Percentiles rank a stretch among this genome's conserved stretches.
Evolutionary conservation across 1,140 invertebrate genomes (phyloP).

Genomic region (Protaetia brevitarsis): DNA sequence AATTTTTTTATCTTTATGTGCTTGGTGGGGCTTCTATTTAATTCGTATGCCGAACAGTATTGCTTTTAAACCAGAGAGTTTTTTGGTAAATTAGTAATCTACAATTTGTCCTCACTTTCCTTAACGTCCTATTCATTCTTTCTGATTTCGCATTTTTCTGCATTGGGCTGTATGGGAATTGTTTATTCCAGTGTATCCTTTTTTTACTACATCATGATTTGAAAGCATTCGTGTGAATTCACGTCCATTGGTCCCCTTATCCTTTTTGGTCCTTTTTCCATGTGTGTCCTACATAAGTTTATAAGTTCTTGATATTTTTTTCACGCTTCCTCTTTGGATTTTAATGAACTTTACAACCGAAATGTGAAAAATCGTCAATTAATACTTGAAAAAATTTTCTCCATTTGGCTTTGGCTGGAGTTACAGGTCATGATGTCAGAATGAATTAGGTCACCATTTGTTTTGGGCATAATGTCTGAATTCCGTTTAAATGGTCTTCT

Average conservation of each 20-base stretch:
- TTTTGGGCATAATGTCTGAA: constrained; percentile 29
- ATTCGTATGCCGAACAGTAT: constrained; percentile 33
- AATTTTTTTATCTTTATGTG: constrained; percentile 20
- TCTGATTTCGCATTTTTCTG: constrained; percentile 46
- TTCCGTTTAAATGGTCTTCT: constrained; percentile 35
- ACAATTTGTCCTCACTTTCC: constrained; percentile 33
- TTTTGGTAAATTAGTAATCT: constrained; percentile 32
- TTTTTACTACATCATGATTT: too few relatives aligned
- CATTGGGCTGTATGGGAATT: constrained; percentile 43
- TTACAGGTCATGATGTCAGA: constrained; percentile 45
- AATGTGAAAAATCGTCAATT: neutral
- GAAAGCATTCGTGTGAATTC: too few relatives aligned
- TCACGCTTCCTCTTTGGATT: neutral
- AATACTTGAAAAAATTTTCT: constrained; percentile 39
- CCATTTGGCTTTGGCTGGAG: constrained; percentile 36
- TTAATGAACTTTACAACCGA: neutral
- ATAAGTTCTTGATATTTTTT: neutral
- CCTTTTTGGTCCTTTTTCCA: neutral
- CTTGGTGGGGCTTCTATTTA: constrained; percentile 37
- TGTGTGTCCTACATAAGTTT: neutral
- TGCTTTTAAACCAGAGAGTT: constrained; percentile 38
- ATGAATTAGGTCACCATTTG: constrained; percentile 40
- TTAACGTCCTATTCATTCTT: constrained; percentile 30
- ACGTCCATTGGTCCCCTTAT: too few relatives aligned
- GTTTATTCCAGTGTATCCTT: constrained; percentile 41